Evolutionary conservation across 2,888 invertebrate genomes (phyloP).

Genomic region (Macaria notata): DNA sequence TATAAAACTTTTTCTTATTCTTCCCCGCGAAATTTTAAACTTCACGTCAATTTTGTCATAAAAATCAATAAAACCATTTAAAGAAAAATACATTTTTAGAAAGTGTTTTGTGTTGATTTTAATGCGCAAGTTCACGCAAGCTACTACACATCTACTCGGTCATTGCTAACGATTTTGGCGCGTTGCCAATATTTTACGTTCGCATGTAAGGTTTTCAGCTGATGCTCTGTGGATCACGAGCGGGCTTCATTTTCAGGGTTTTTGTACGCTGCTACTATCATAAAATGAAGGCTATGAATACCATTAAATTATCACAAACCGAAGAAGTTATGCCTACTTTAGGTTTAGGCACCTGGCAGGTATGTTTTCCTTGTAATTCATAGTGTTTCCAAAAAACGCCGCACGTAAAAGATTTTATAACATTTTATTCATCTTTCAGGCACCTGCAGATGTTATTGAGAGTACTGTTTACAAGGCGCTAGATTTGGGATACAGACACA

Average conservation of each 20-base stretch:
- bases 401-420: constrained; percentile 1
- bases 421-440: constrained; percentile 59
- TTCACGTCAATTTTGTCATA: background rate
- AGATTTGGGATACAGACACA: constrained; percentile 87
- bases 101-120: too few relatives aligned
- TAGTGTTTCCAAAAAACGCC: background rate
- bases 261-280: constrained; percentile 41
- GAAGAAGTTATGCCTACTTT: constrained; percentile 85
- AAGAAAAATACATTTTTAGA: too few relatives aligned
- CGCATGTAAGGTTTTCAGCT: constrained; percentile 41
- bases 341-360: constrained; percentile 89
- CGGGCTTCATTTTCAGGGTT: constrained; percentile 40
- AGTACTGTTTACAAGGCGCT: constrained; percentile 84
- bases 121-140: too few relatives aligned
- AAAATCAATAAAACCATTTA: constrained; percentile 3
- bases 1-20: too few relatives aligned
- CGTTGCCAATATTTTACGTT: constrained; percentile 47
- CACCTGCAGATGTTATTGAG: constrained; percentile 84
- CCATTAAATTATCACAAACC: constrained; percentile 68
- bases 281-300: constrained; percentile 66
- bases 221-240: constrained; percentile 44
- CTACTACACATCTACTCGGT: constrained; percentile 1
- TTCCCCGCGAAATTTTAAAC: constrained; percentile 2
- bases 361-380: constrained; percentile 36
- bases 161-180: constrained; percentile 44